These are phyloP conservation scores for Trypoxylus dichotomus DNA, from an alignment of 1,140 invertebrate species.

Conservation along the genomic window DNA sequence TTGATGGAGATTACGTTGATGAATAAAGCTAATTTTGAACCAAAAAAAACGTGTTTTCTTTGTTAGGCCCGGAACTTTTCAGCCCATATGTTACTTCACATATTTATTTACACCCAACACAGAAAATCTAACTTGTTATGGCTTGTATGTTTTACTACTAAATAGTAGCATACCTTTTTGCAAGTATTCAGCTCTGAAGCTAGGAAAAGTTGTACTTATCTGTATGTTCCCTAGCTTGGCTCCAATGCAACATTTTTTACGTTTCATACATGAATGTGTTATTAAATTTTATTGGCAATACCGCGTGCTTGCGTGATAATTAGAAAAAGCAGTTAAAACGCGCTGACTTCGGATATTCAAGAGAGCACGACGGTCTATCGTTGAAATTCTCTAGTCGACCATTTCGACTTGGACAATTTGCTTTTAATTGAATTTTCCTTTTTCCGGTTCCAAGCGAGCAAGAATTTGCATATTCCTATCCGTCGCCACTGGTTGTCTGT, in stretches of 20 bases:
- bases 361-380: not conserved
- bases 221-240: too few species aligned
- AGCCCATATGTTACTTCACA: too few species aligned
- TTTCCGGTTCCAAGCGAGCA: not conserved
- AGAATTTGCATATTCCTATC: not conserved
- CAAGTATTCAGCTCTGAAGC: too few species aligned
- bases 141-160: too few species aligned
- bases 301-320: not conserved
- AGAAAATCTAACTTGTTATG: too few species aligned
- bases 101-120: too few species aligned
- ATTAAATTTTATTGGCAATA: not conserved
- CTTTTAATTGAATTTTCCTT: constrained; percentile 7
- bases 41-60: too few species aligned
- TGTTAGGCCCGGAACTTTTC: too few species aligned
- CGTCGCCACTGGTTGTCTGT: not conserved
- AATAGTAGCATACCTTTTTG: too few species aligned
- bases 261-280: not conserved
- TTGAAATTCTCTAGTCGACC: not conserved
- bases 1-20: too few species aligned
- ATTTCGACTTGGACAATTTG: constrained; percentile 3
- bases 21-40: too few species aligned
- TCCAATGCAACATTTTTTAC: not conserved
- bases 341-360: not conserved
- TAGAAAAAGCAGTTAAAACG: not conserved
- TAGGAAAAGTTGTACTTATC: too few species aligned